Percentiles rank a stretch among this genome's conserved stretches.
Evolutionary conservation across 1,140 invertebrate species (phyloP).

Genomic region (Drosophila truncata): DNA sequence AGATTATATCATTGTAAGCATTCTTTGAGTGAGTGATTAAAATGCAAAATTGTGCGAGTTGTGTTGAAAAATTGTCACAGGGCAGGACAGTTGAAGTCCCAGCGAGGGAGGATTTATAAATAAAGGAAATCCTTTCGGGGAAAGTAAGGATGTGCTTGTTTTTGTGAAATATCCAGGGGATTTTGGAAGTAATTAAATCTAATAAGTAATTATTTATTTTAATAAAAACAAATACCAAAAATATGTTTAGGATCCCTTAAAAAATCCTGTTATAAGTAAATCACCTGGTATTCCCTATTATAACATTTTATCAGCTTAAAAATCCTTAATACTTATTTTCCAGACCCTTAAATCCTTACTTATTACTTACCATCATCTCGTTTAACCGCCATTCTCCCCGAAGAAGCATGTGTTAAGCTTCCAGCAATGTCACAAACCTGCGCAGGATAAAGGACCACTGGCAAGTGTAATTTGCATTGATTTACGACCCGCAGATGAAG

Average conservation of each 20-base stretch:
- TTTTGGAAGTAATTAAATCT: background rate
- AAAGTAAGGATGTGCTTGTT: background rate
- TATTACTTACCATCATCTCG: conserved; percentile 13
- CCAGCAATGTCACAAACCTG: conserved; percentile 58
- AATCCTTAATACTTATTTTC: background rate
- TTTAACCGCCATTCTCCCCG: conserved; percentile 3
- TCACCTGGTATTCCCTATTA: background rate
- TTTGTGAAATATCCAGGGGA: too few species aligned
- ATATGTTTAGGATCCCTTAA: background rate
- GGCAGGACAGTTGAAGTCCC: background rate
- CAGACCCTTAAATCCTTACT: background rate
- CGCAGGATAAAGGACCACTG: conserved; percentile 21
- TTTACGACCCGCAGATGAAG: conserved; percentile 58
- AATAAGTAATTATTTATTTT: too few species aligned
- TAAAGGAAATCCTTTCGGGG: rapidly evolving
- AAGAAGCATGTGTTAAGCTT: conserved; percentile 68
- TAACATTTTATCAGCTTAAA: background rate
- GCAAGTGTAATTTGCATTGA: conserved; percentile 77
- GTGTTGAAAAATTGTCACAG: conserved; percentile 61
- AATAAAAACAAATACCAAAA: too few species aligned
- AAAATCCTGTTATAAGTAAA: background rate
- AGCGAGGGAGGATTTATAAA: conserved; percentile 11
- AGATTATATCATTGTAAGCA: conserved; percentile 79
- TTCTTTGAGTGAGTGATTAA: conserved; percentile 82
- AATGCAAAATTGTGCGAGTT: conserved; percentile 55